These are phyloP conservation scores for Simalia tracyae DNA, from an alignment of 2,797 vertebrate species.

Conservation along the genomic window DNA sequence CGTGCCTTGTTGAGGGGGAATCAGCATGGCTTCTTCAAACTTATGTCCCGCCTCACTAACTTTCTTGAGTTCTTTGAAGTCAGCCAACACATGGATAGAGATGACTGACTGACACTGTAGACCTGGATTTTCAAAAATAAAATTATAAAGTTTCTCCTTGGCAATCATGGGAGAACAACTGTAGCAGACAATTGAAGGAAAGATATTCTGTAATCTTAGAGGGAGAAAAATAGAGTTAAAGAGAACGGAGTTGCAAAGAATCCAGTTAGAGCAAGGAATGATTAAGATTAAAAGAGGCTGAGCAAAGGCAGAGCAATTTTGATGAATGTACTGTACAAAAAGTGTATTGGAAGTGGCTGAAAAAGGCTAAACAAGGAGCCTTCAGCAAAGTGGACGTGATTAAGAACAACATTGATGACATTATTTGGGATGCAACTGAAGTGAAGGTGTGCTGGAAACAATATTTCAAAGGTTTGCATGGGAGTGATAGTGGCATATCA, in stretches of 20 bases:
- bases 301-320: no score
- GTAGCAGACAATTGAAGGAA: background rate
- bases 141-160: background rate
- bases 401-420: background rate
- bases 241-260: background rate
- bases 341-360: background rate
- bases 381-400: background rate
- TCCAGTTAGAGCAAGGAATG: background rate
- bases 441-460: background rate
- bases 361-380: background rate
- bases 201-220: background rate
- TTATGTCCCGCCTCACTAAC: background rate
- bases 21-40: background rate
- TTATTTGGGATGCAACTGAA: background rate
- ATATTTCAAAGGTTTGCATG: background rate
- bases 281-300: background rate
- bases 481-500: no score
- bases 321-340: background rate
- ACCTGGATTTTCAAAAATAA: background rate
- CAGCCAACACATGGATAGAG: background rate
- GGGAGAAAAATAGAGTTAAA: background rate
- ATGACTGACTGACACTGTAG: background rate
- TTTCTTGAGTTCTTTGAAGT: background rate
- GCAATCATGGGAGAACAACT: background rate
- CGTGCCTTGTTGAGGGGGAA: background rate